Conservation (phyloP, 2,797 vertebrate species). For the Pangasius macronema region DNA sequence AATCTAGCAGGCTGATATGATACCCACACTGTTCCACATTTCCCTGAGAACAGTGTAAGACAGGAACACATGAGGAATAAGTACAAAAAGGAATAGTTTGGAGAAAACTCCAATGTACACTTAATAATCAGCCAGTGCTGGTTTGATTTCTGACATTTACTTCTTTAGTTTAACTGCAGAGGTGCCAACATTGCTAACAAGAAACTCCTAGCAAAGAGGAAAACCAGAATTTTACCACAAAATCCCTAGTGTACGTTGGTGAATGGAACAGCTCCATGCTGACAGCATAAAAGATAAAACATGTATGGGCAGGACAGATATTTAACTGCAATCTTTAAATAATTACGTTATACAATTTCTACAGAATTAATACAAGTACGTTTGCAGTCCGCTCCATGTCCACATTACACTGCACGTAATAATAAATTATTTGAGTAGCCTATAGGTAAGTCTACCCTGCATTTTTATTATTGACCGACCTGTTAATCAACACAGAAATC, state of each 20-base stretch:
- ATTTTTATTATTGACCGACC: background rate
- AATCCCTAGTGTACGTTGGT: background rate
- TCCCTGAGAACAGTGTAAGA: background rate
- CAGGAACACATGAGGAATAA: background rate
- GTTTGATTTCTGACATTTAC: background rate
- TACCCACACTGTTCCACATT: background rate
- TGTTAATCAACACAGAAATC: background rate
- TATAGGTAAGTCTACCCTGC: no score
- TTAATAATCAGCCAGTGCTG: background rate
- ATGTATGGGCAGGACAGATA: background rate
- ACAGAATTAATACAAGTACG: background rate
- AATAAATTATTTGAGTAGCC: background rate
- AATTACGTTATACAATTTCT: background rate
- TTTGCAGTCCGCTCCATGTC: background rate
- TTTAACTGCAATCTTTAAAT: background rate
- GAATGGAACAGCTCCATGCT: background rate
- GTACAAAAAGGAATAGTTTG: background rate
- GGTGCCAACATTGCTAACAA: background rate
- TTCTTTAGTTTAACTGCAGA: background rate
- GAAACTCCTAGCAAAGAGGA: background rate
- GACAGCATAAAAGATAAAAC: background rate
- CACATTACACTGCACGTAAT: background rate
- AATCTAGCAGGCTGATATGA: background rate
- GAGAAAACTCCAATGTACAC: background rate
- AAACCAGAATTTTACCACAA: background rate